Evolutionary conservation across 2,797 vertebrate species (phyloP), one percentile per base, ranked within the genome.

Genomic region (Sardinella longiceps): DNA sequence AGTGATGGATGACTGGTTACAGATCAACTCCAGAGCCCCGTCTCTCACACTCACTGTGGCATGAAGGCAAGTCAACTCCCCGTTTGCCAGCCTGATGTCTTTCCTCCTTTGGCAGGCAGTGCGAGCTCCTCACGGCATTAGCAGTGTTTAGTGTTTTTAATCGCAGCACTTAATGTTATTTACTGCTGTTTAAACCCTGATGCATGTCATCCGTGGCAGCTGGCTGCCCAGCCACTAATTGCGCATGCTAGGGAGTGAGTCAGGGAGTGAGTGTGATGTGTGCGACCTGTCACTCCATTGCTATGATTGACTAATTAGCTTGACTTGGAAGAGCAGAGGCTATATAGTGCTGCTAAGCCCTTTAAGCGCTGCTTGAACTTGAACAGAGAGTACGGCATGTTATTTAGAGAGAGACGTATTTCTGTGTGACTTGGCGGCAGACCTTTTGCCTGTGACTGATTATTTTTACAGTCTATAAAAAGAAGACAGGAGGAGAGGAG

Each of bases 161-260:
- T 92, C 88, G 63, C 0, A 46, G 83, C 89, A 86, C 90, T 91
- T 87, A 83, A 84, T 88, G 84, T 90, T 90, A 87, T 91, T 94
- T 87, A 91, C 85, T 82, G 48, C 91, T 80, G 46, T 90, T 94
- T 88, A 89, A 89, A 85, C 84, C 85, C 81, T 86, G 23, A 82
- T 88, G 87, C 81, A 86, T 85, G 90, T 91, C 89, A 85, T 87
- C 84, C 51, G 84, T 86, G 83, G 43, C 85, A 83, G 53, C 82
- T 91, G 89, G 87, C 60, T 23, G 84, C 33, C 86, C 37, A 83
- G 77, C 87, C 90, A 50, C 89, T 90, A 50, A 84, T 90, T 87
- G 89, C 77, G 30, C 39, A 80, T 84, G 87, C 0, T 0, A 63
- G 86, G 81, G 85, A 87, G 85, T 58, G 83, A 89, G 23, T 88